Evolutionary conservation across 2,797 vertebrate genomes (phyloP).

Genomic region (Notoglanidium macrostoma): DNA sequence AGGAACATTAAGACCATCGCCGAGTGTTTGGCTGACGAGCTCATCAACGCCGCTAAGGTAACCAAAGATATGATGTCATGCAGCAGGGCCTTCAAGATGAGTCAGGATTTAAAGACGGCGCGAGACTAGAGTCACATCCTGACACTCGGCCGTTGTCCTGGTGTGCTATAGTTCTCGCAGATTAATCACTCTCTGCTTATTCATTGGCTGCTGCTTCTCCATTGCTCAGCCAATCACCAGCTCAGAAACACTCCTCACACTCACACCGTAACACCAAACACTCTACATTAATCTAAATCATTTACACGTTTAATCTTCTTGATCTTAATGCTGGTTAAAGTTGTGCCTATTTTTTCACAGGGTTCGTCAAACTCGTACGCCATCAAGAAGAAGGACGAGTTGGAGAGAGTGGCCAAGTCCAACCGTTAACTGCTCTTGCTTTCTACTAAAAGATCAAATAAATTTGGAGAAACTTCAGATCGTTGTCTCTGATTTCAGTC

Average conservation of each 20-base stretch:
- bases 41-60: slow-evolving; percentile 96
- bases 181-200: slow-evolving; percentile 75
- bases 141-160: slow-evolving; percentile 61
- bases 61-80: neutral
- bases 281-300: neutral
- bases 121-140: slow-evolving; percentile 54
- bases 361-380: slow-evolving; percentile 96
- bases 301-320: neutral
- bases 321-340: neutral
- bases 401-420: slow-evolving; percentile 96
- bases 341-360: slow-evolving; percentile 61
- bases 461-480: slow-evolving; percentile 61
- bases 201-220: slow-evolving; percentile 76
- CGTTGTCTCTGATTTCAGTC: neutral
- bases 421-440: slow-evolving; percentile 70
- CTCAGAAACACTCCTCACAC: slow-evolving; percentile 69
- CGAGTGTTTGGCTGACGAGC: slow-evolving; percentile 92
- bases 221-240: slow-evolving; percentile 76
- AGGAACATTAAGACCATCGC: slow-evolving; percentile 96
- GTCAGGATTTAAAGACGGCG: neutral
- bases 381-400: slow-evolving; percentile 97
- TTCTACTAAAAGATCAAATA: slow-evolving; percentile 71
- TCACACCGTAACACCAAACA: neutral
- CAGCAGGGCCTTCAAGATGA: neutral
- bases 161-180: slow-evolving; percentile 81